Conservation (phyloP, 2,888 invertebrate genomes). For the Eurytoma adleriae region DNA sequence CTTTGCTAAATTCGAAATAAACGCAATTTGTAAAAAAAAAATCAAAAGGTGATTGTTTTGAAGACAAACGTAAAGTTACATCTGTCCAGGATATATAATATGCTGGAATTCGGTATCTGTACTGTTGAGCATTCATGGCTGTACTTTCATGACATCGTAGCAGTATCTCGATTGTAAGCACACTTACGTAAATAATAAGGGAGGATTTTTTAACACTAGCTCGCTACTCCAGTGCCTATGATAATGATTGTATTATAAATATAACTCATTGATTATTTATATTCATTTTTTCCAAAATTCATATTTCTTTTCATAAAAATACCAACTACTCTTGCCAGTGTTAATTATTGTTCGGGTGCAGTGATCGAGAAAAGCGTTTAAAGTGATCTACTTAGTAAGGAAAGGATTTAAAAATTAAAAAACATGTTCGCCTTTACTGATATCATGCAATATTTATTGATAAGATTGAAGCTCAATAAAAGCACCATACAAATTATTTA, state of each 20-base stretch:
- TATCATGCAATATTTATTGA: slow-evolving; percentile 54
- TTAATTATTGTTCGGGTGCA: slow-evolving; percentile 48
- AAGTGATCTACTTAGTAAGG: slow-evolving; percentile 35
- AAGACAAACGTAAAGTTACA: slow-evolving; percentile 41
- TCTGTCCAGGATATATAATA: slow-evolving; percentile 35
- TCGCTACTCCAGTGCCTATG: slow-evolving; percentile 57
- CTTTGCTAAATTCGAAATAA: slow-evolving; percentile 47
- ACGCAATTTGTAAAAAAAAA: slow-evolving; percentile 24
- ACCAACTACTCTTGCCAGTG: slow-evolving; percentile 51
- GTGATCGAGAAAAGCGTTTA: slow-evolving; percentile 36
- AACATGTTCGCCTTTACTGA: slow-evolving; percentile 35
- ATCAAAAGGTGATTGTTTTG: slow-evolving; percentile 52
- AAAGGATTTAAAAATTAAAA: slow-evolving; percentile 24
- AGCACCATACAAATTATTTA: slow-evolving; percentile 50
- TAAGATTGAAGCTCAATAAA: slow-evolving; percentile 55
- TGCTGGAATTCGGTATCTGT: slow-evolving; percentile 41
- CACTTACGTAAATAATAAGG: slow-evolving; percentile 37
- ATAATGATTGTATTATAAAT: slow-evolving; percentile 39
- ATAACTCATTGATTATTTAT: slow-evolving; percentile 26
- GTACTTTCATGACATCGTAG: slow-evolving; percentile 49
- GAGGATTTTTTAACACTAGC: slow-evolving; percentile 43
- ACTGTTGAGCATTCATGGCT: slow-evolving; percentile 37
- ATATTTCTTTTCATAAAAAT: slow-evolving; percentile 15
- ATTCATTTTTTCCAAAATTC: slow-evolving; percentile 25
- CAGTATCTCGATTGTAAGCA: slow-evolving; percentile 41